Evolutionary conservation across 2,888 invertebrate species (phyloP).

Genomic region (Drosophila anomelani): DNA sequence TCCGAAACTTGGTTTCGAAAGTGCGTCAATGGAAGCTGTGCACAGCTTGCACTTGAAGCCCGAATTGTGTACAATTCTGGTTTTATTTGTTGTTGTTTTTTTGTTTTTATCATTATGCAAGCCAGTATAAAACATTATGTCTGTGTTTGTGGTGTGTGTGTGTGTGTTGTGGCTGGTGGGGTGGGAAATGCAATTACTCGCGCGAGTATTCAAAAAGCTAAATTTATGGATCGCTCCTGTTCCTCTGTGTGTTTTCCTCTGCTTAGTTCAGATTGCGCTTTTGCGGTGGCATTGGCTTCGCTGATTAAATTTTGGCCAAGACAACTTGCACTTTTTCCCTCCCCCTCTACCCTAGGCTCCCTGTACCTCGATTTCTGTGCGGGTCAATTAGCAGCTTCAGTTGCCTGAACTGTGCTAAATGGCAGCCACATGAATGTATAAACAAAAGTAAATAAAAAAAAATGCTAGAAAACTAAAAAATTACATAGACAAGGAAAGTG

Average conservation of each 20-base stretch:
- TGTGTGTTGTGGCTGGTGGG: not conserved
- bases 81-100: slow-evolving; percentile 1
- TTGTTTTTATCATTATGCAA: slow-evolving; percentile 71
- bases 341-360: not conserved
- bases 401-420: slow-evolving; percentile 64
- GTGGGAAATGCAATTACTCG: slow-evolving; percentile 25
- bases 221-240: slow-evolving; percentile 33
- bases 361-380: slow-evolving; percentile 3
- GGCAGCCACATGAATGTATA: slow-evolving; percentile 39
- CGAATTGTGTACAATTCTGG: slow-evolving; percentile 17
- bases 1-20: slow-evolving; percentile 50
- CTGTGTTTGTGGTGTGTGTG: not conserved
- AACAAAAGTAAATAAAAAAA: slow-evolving; percentile 8
- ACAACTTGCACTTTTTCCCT: slow-evolving; percentile 43
- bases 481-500: slow-evolving; percentile 37
- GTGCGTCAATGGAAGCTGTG: slow-evolving; percentile 62
- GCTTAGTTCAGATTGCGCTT: slow-evolving; percentile 22
- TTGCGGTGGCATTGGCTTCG: slow-evolving; percentile 33
- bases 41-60: slow-evolving; percentile 56
- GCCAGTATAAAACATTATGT: slow-evolving; percentile 8
- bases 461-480: not conserved
- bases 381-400: slow-evolving; percentile 73
- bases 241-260: not conserved
- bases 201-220: slow-evolving; percentile 43
- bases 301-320: slow-evolving; percentile 49